Evolutionary conservation across 1,140 invertebrate species (phyloP), one percentile per base, ranked within the genome.

Genomic region (Akabosia matsudoensis): DNA sequence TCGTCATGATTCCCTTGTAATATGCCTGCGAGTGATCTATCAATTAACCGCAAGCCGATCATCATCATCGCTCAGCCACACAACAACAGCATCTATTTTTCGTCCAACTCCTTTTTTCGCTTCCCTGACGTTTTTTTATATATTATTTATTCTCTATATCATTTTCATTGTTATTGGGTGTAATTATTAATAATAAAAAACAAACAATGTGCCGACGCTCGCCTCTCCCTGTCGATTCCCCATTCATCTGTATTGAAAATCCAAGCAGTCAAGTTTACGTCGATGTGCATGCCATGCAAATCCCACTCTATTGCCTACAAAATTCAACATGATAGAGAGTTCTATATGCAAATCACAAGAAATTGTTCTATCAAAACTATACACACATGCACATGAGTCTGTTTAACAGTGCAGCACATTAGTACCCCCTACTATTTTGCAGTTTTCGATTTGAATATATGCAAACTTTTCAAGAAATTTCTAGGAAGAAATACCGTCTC

Each of bases 21-120:
- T 56, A 56, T 56, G 54, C 54, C 54, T 56, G 10, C 7, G 22
- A 56, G 54, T 56, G 54, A 56, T 56, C 54, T 56, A 56, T 56
- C 54, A 56, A 56, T 56, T 56, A 56, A 56, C 54, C 54, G 54
- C 54, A 56, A 56, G 10, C 54, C 54, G 54, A 56, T 56, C 54
- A 56, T 56, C 54, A 56, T 56, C 7, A 56, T 56, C 54, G 24
- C 18, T 7, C 7, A 45, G 18, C 37, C 37, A 7, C 18, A 45
- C 37, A 10, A 45, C 37, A 45, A 7, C 37, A 45, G 37, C 18
- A 45, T 45, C 37, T 18, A 7, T 45, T n/a, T n/a, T n/a, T n/a
- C n/a, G n/a, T n/a, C 18, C 37, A 45, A 45, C 37, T 45, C 18
- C 37, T 45, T 45, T 18, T 45, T 45, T 45, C 37, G 37, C 37